A percentile compares a stretch with the other conserved stretches of the same genome.
Conservation (phyloP, 1,140 invertebrate species). For the Ceratoteleas bidentatus region DNA sequence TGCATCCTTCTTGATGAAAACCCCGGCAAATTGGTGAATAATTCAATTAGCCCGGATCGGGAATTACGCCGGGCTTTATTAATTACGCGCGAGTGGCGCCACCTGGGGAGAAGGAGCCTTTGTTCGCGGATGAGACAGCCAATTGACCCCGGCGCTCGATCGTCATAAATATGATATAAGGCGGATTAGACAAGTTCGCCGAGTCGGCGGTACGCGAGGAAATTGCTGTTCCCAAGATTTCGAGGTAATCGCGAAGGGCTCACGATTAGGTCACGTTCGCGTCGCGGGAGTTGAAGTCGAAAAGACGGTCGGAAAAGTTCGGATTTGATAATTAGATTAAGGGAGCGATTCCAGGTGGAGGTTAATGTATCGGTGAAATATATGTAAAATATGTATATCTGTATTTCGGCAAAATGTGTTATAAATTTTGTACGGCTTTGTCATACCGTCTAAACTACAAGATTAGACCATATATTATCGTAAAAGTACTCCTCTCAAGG, state of each 20-base stretch:
- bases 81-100: conserved; percentile 16
- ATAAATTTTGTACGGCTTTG: too few relatives aligned
- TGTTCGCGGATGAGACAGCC: conserved; percentile 25
- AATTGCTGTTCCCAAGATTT: conserved; percentile 24
- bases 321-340: too few relatives aligned
- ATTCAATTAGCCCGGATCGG: conserved; percentile 38
- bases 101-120: conserved; percentile 22
- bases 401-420: too few relatives aligned
- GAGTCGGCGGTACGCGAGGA: conserved; percentile 8
- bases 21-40: conserved; percentile 43
- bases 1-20: conserved; percentile 47
- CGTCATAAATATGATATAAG: conserved; percentile 25
- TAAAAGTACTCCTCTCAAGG: too few relatives aligned
- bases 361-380: too few relatives aligned
- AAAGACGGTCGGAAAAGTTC: too few relatives aligned
- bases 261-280: conserved; percentile 11
- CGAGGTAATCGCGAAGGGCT: not conserved
- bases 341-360: too few relatives aligned
- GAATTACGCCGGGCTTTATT: conserved; percentile 23
- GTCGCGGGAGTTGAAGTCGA: too few relatives aligned
- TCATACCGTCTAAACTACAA: too few relatives aligned
- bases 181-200: conserved; percentile 18
- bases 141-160: conserved; percentile 42
- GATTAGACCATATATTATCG: too few relatives aligned
- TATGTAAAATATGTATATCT: too few relatives aligned